Percentiles rank a stretch among this genome's conserved stretches.
phyloP scores from a whole-genome alignment of 2,888 invertebrate species.

The Cotesia congregata region DNA sequence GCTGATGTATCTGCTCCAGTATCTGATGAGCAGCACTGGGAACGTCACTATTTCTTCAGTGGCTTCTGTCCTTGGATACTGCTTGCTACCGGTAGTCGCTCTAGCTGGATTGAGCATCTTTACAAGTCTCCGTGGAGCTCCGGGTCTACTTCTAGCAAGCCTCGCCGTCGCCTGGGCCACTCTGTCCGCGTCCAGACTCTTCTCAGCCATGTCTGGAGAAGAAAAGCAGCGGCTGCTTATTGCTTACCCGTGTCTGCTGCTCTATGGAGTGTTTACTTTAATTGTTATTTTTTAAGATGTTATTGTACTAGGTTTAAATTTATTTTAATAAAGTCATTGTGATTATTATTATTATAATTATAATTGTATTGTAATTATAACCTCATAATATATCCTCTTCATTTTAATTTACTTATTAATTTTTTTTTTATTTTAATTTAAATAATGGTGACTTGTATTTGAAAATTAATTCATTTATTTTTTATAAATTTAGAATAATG shows the following conservation, averaged over 20 bases:
- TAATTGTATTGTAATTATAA: too few species aligned
- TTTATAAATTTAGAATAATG: too few species aligned
- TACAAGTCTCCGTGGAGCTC: slow-evolving; percentile 80
- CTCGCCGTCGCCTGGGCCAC: slow-evolving; percentile 90
- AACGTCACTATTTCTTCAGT: slow-evolving; percentile 84
- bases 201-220: slow-evolving; percentile 91
- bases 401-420: too few species aligned
- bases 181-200: slow-evolving; percentile 91
- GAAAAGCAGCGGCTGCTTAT: slow-evolving; percentile 87
- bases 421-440: too few species aligned
- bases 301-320: slow-evolving; percentile 13
- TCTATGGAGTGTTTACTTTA: slow-evolving; percentile 94
- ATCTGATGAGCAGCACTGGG: slow-evolving; percentile 83
- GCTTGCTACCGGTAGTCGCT: slow-evolving; percentile 92
- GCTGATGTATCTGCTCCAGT: slow-evolving; percentile 88
- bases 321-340: background rate
- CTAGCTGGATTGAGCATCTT: slow-evolving; percentile 85
- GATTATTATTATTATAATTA: too few species aligned
- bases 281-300: slow-evolving; percentile 86
- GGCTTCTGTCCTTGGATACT: slow-evolving; percentile 92
- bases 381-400: too few species aligned
- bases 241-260: slow-evolving; percentile 93
- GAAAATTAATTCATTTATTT: too few species aligned
- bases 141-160: slow-evolving; percentile 79
- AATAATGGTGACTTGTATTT: too few species aligned